phyloP scores from a whole-genome alignment of 2,113 vertebrate genomes.

The Azemiops feae region DNA sequence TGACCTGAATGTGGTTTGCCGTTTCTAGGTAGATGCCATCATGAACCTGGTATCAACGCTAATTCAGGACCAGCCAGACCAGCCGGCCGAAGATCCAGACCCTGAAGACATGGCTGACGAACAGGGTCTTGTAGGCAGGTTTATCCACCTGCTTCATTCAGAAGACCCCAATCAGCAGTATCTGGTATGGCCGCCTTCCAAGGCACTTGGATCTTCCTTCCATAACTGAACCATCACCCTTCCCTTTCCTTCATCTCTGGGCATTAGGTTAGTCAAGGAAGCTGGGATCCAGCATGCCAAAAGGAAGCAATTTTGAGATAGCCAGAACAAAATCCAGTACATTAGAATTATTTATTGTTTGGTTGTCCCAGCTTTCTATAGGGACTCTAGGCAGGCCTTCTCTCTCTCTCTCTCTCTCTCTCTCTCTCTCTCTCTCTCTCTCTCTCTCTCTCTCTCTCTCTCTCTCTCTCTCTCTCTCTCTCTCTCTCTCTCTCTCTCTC shows the following conservation, averaged over 20 bases:
- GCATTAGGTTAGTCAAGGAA: neutral
- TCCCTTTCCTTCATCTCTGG: neutral
- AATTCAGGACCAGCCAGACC: slow-evolving; percentile 97
- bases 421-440: too few relatives aligned
- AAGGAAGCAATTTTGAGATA: neutral
- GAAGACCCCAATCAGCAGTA: slow-evolving; percentile 98
- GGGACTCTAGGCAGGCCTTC: too few relatives aligned
- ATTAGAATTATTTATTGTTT: neutral
- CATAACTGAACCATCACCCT: neutral
- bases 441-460: fast-evolving
- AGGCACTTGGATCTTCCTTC: neutral
- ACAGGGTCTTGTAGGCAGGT: slow-evolving; percentile 94
- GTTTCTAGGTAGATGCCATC: slow-evolving; percentile 89
- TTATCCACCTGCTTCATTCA: slow-evolving; percentile 92
- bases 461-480: too few relatives aligned
- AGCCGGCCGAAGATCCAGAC: slow-evolving; percentile 93
- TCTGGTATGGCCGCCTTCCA: slow-evolving; percentile 70
- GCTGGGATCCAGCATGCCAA: neutral
- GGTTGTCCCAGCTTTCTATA: too few relatives aligned
- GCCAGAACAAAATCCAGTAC: neutral
- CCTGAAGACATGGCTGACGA: slow-evolving; percentile 98
- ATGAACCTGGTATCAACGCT: slow-evolving; percentile 91
- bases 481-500: too few relatives aligned
- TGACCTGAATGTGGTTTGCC: neutral
- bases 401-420: too few relatives aligned